Conservation (phyloP, 1,140 invertebrate genomes). For the Ceratoteleas bidentatus region DNA sequence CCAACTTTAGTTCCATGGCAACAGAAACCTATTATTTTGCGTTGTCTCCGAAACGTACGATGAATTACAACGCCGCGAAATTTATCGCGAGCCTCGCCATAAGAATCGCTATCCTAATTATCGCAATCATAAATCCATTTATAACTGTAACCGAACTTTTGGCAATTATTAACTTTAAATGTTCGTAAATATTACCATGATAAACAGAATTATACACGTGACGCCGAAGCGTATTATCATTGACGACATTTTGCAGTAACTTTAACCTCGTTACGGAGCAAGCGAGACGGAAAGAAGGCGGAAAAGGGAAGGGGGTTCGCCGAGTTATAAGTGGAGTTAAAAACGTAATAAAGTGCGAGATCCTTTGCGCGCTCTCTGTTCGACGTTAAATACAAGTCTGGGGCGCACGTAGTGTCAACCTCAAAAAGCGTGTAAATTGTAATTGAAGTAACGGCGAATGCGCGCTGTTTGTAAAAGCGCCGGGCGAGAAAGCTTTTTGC, state of each 20-base stretch:
- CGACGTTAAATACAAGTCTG: slow-evolving; percentile 7
- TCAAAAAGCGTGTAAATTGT: slow-evolving; percentile 46
- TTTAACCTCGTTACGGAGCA: slow-evolving; percentile 14
- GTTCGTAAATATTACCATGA: slow-evolving; percentile 40
- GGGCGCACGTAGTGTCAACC: slow-evolving; percentile 2
- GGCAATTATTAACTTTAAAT: slow-evolving; percentile 31
- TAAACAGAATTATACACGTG: slow-evolving; percentile 27
- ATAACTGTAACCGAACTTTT: slow-evolving; percentile 29
- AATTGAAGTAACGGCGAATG: slow-evolving; percentile 38
- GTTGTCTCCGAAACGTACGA: slow-evolving; percentile 50
- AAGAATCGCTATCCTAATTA: slow-evolving; percentile 48
- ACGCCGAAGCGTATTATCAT: slow-evolving; percentile 1
- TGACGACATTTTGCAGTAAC: slow-evolving; percentile 17
- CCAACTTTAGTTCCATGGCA: slow-evolving; percentile 52
- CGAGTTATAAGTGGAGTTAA: too few species aligned
- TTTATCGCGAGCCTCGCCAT: slow-evolving; percentile 29
- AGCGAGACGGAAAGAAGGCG: background rate
- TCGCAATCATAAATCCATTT: slow-evolving; percentile 48
- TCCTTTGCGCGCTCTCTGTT: too few species aligned
- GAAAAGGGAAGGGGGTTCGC: slow-evolving; percentile 18
- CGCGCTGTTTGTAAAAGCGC: slow-evolving; percentile 28
- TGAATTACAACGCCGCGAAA: slow-evolving; percentile 38
- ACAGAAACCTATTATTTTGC: slow-evolving; percentile 53
- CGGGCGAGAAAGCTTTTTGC: slow-evolving; percentile 14
- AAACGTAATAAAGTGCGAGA: too few species aligned